Base-by-base conservation (phyloP, 2,888 invertebrate genomes). In the Keiferia lycopersicella region DNA sequence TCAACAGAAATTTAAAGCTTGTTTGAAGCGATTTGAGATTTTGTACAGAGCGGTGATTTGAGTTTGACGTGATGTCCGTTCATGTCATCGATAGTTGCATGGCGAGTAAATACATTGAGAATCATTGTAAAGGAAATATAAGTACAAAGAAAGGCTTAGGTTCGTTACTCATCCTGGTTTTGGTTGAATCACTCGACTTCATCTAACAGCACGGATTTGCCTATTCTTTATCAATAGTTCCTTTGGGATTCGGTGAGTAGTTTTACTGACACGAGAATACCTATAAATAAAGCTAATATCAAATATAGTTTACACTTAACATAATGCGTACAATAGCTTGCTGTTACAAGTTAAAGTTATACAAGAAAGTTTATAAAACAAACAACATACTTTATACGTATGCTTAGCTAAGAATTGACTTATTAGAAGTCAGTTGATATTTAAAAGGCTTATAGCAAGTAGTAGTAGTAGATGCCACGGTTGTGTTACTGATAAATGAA, bases 1-100 rank as follows among this genome's bases (percentile, higher is more conserved):
- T 91, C 79, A 73, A 72, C 75, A 76, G 78, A 76, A 73, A 77
- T 81, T 79, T 80, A 79, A 75, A 79, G 80, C 79, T 87, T 82
- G 82, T 84, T 74, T 76, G 86, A 73, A 76, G 16, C 45, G 56
- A 72, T 83, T 80, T 79, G 78, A 71, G 72, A 66, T 68, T 73
- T 75, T 72, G 73, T 76, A 71, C 67, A 72, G n/a, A n/a, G 72
- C 73, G 80, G 80, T 80, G 80, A 76, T 77, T 68, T 80, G 77
- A 73, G 67, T 72, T 64, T 61, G 72, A 71, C 68, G 71, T 76
- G 72, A 68, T 71, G 62, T 66, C 68, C 65, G 67, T 71, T 70
- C 66, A 71, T 53, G 61, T 64, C 57, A 64, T 64, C 41, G 45
- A 26, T 65, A 62, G 65, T 60, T 59, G 67, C 67, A 67, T 67